Conservation (phyloP, 2,797 vertebrate species). For the Neosilurus mollespiculum region DNA sequence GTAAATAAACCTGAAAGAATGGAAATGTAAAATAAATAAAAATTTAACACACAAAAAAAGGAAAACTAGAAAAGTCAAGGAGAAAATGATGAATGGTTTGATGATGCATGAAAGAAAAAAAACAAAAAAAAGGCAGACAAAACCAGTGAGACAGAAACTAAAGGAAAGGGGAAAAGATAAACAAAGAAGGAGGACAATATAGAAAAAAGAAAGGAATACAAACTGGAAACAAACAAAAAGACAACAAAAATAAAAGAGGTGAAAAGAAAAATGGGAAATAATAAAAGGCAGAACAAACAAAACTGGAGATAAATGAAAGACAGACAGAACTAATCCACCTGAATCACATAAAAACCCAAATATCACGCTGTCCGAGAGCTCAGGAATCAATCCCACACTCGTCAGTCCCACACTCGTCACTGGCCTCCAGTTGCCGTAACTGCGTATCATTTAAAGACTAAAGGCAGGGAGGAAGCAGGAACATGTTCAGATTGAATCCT, state of each 20-base stretch:
- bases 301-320: slow-evolving; percentile 27
- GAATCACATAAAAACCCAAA: slow-evolving; percentile 19
- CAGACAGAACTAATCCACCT: slow-evolving; percentile 27
- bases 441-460: slow-evolving; percentile 19
- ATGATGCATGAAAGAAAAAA: background rate
- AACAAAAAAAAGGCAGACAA: background rate
- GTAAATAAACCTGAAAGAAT: too few species aligned
- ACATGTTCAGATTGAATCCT: slow-evolving; percentile 1
- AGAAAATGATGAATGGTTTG: too few species aligned
- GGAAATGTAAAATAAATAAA: too few species aligned
- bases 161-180: background rate
- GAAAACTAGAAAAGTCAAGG: background rate
- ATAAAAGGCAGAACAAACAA: background rate
- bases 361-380: slow-evolving; percentile 15
- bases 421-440: slow-evolving; percentile 21
- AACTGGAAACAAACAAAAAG: background rate
- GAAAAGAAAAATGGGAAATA: background rate
- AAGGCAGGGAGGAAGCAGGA: slow-evolving; percentile 13
- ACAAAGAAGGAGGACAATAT: background rate
- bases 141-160: too few species aligned
- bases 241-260: background rate
- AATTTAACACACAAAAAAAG: too few species aligned
- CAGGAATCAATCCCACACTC: slow-evolving; percentile 26
- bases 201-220: background rate
- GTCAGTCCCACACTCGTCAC: slow-evolving; percentile 22